Conservation (phyloP, 2,797 vertebrate species). For the Aplochiton taeniatus region DNA sequence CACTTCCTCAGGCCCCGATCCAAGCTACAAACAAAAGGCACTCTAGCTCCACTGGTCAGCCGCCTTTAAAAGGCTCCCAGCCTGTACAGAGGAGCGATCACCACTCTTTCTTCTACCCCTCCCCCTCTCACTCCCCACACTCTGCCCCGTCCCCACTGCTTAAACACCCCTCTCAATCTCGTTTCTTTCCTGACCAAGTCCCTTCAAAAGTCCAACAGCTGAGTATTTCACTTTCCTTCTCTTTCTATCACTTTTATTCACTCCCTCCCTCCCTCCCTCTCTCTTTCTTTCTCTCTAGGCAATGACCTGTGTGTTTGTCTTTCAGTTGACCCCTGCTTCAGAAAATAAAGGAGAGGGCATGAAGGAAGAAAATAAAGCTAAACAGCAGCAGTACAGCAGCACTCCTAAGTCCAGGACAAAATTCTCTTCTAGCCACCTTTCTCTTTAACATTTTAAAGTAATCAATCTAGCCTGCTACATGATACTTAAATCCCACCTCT, state of each 20-base stretch:
- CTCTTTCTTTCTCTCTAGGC: constrained; percentile 33
- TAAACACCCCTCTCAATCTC: constrained; percentile 62
- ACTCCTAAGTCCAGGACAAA: constrained; percentile 83
- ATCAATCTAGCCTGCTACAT: constrained; percentile 96
- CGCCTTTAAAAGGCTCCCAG: constrained; percentile 60
- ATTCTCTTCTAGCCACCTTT: constrained; percentile 86
- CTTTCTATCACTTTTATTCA: constrained; percentile 4
- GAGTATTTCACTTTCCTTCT: constrained; percentile 47
- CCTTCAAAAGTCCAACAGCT: constrained; percentile 50
- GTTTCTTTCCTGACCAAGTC: constrained; percentile 60
- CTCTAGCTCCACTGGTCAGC: constrained; percentile 62
- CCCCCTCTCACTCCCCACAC: constrained; percentile 65
- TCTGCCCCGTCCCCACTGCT: constrained; percentile 40
- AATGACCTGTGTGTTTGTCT: constrained; percentile 83
- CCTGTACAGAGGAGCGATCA: constrained; percentile 58
- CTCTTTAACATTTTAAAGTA: constrained; percentile 95
- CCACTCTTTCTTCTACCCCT: constrained; percentile 56
- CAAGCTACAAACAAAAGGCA: constrained; percentile 76
- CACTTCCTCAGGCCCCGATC: constrained; percentile 68
- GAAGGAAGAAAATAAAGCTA: constrained; percentile 28
- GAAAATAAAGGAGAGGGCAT: constrained; percentile 48
- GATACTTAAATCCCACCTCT: constrained; percentile 82
- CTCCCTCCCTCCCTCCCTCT: constrained; percentile 34
- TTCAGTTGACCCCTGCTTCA: constrained; percentile 89
- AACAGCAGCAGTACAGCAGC: constrained; percentile 72